A percentile compares a stretch with the other conserved stretches of the same genome.
Conservation (phyloP, 2,113 vertebrate species). For the Arvicanthis niloticus region DNA sequence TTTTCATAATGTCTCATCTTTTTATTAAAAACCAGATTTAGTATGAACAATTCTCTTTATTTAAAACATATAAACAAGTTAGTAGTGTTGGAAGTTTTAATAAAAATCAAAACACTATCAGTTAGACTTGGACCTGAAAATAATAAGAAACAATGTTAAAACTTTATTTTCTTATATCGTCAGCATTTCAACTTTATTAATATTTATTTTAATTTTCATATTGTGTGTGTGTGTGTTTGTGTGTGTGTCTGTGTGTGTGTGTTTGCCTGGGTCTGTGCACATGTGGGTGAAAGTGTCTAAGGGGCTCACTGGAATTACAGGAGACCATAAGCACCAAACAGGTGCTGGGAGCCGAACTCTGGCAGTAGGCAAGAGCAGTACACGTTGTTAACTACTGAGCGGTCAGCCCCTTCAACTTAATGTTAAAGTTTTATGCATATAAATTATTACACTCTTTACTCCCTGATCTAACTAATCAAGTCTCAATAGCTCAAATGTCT, state of each 20-base stretch:
- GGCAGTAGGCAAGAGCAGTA: background rate
- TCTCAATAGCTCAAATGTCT: background rate
- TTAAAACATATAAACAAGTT: conserved; percentile 53
- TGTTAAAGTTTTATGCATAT: conserved; percentile 21
- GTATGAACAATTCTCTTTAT: conserved; percentile 3
- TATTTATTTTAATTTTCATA: background rate
- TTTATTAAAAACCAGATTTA: conserved; percentile 43
- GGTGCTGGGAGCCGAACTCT: background rate
- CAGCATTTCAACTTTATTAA: background rate
- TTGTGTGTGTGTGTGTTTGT: background rate
- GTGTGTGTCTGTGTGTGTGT: background rate
- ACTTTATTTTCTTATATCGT: background rate
- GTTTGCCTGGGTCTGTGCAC: background rate
- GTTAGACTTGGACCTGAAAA: background rate
- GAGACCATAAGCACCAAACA: background rate
- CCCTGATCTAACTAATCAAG: background rate
- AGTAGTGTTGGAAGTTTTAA: background rate
- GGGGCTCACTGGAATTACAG: background rate
- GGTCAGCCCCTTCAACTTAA: background rate
- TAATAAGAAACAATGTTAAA: conserved; percentile 20
- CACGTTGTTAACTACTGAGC: background rate
- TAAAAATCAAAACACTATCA: background rate
- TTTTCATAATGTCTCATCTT: conserved; percentile 1
- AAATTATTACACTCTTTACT: background rate
- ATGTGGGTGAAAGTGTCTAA: background rate